phyloP scores from a whole-genome alignment of 2,113 vertebrate species.

The Dicerorhinus sumatrensis region DNA sequence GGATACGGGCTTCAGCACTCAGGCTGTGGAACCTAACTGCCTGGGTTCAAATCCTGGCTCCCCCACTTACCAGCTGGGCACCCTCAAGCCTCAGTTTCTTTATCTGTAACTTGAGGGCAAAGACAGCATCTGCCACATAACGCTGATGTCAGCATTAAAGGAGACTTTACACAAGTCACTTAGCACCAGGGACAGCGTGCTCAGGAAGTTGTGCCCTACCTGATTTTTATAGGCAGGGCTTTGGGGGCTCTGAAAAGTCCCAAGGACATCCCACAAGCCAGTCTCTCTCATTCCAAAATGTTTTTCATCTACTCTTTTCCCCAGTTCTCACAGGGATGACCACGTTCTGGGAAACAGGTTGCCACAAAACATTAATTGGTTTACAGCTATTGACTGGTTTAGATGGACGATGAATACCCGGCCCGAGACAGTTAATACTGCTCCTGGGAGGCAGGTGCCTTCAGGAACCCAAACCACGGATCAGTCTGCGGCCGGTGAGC shows the following conservation, averaged over 20 bases:
- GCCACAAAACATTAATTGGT: background rate
- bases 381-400: background rate
- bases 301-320: background rate
- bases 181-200: background rate
- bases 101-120: background rate
- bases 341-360: background rate
- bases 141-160: background rate
- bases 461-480: background rate
- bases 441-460: background rate
- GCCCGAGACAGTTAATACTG: background rate
- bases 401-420: fast-evolving
- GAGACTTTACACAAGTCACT: background rate
- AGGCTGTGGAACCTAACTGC: background rate
- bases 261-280: background rate
- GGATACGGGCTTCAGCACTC: no score
- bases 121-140: background rate
- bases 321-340: background rate
- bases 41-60: background rate
- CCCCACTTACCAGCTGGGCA: background rate
- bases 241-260: background rate
- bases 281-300: background rate
- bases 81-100: background rate
- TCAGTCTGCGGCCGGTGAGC: fast-evolving
- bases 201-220: fast-evolving
- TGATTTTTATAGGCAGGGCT: background rate